Conservation (phyloP, 1,140 invertebrate genomes). For the Dinothrombium tinctorium region DNA sequence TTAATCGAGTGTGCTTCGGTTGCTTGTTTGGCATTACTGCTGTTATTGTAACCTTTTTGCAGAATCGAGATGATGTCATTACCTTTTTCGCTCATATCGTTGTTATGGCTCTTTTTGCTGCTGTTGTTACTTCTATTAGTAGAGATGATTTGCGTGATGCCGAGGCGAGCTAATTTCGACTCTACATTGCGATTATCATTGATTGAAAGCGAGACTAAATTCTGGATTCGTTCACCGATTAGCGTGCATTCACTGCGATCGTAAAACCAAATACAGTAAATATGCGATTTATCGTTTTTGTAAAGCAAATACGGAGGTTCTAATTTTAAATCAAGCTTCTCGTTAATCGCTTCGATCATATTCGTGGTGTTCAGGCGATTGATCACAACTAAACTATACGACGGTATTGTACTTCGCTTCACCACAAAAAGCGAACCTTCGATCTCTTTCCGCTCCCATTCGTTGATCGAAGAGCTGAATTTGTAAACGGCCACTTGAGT, state of each 20-base stretch:
- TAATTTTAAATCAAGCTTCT: too few relatives aligned
- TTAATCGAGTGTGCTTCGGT: background rate
- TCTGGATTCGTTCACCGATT: background rate
- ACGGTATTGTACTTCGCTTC: too few relatives aligned
- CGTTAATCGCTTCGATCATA: too few relatives aligned
- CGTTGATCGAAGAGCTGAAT: too few relatives aligned
- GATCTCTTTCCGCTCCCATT: too few relatives aligned
- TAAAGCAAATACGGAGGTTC: slow-evolving; percentile 10
- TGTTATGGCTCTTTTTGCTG: background rate
- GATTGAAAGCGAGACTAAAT: background rate
- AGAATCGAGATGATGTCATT: background rate
- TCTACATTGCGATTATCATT: background rate
- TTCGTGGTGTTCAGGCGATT: too few relatives aligned
- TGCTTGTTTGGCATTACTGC: background rate
- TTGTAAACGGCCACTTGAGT: too few relatives aligned
- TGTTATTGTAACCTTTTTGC: too few relatives aligned
- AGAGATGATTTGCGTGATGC: too few relatives aligned
- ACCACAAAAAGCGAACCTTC: too few relatives aligned
- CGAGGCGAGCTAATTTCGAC: background rate
- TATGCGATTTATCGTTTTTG: slow-evolving; percentile 6
- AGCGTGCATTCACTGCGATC: slow-evolving; percentile 1
- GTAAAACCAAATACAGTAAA: slow-evolving; percentile 11
- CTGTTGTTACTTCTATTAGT: too few relatives aligned
- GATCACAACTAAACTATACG: too few relatives aligned
- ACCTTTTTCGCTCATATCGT: background rate